Percentiles rank a stretch among this genome's conserved stretches.
These are phyloP conservation scores for Lota lota DNA, from an alignment of 2,113 vertebrate genomes.

Conservation along the genomic window DNA sequence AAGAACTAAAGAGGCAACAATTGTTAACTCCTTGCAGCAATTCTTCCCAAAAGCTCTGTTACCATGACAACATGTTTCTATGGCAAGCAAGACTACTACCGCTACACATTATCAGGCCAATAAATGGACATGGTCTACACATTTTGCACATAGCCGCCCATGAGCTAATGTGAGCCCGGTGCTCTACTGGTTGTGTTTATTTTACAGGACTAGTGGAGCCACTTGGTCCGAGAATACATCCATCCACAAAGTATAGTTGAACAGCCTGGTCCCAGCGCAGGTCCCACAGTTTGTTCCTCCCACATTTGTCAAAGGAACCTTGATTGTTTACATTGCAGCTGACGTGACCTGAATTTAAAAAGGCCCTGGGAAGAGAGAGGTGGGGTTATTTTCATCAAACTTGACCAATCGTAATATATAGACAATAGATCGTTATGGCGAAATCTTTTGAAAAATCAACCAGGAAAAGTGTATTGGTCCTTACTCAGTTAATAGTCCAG, in stretches of 20 bases:
- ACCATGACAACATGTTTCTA: slow-evolving; percentile 80
- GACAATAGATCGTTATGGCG: slow-evolving; percentile 61
- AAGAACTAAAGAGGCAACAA: slow-evolving; percentile 56
- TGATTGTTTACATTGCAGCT: slow-evolving; percentile 8
- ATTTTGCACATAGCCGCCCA: slow-evolving; percentile 38
- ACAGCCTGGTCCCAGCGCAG: not conserved
- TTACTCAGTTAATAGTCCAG: slow-evolving; percentile 35
- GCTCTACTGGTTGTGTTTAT: not conserved
- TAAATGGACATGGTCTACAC: slow-evolving; percentile 82
- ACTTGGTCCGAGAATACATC: slow-evolving; percentile 23
- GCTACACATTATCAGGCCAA: slow-evolving; percentile 39
- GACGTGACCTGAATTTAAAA: slow-evolving; percentile 18
- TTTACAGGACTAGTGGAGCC: slow-evolving; percentile 23
- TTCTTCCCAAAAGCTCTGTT: slow-evolving; percentile 26
- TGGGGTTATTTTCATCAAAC: slow-evolving; percentile 30
- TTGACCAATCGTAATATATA: slow-evolving; percentile 49
- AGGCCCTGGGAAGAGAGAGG: slow-evolving; percentile 25
- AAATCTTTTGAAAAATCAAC: slow-evolving; percentile 19
- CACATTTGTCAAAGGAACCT: slow-evolving; percentile 1
- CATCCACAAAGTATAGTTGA: slow-evolving; percentile 8
- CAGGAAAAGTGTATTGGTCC: not conserved
- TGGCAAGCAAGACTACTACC: slow-evolving; percentile 81
- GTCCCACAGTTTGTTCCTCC: not conserved
- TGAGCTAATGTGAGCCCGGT: slow-evolving; percentile 16
- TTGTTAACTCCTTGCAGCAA: slow-evolving; percentile 53